Base-by-base conservation (phyloP, 2,888 invertebrate genomes). In the Acanthosepion esculentum region DNA sequence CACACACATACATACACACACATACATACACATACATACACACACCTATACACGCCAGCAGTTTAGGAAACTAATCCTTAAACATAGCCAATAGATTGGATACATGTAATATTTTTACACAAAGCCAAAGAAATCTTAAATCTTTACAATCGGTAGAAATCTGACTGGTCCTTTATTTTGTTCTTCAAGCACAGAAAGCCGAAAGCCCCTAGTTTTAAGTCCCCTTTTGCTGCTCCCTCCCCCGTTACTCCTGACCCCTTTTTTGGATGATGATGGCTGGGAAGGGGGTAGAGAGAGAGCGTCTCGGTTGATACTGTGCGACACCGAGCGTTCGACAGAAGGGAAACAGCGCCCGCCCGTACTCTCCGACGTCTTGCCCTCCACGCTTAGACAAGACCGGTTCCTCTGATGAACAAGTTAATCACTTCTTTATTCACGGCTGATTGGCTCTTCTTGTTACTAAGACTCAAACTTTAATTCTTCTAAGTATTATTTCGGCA, bases 381-480 rank as follows among this genome's bases (percentile, higher is more conserved):
- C n/a, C n/a, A 12, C 78, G 12, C 12, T 29, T 1, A 10, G 10
- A 8, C 78, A 41, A 41, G 41, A 41, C 8, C 7, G 7, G 26
- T 29, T 78, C 10, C 8, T 78, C 10, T 26, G 12, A 15, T n/a
- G 78, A 78, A n/a, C 33, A 78, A 78, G 78, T 10, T 78, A 78
- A 78, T 78, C 78, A 33, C n/a, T 2, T 33, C 78, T 78, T 78
- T 78, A 78, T 78, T 78, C 10, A 78, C 78, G 78, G 78, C 33
- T 78, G n/a, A 78, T 78, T 78, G 78, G 18, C 4, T n/a, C n/a
- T 78, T 33, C 18, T 33, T 33, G n/a, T 33, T 78, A 78, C 78
- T 78, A 78, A 78, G 78, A n/a, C n/a, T 33, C 78, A 33, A 78
- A 78, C 78, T 78, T 78, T 78, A 78, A 78, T 78, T 78, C 78